Conservation (phyloP, 2,888 invertebrate genomes). For the Stictocephala bisonia region DNA sequence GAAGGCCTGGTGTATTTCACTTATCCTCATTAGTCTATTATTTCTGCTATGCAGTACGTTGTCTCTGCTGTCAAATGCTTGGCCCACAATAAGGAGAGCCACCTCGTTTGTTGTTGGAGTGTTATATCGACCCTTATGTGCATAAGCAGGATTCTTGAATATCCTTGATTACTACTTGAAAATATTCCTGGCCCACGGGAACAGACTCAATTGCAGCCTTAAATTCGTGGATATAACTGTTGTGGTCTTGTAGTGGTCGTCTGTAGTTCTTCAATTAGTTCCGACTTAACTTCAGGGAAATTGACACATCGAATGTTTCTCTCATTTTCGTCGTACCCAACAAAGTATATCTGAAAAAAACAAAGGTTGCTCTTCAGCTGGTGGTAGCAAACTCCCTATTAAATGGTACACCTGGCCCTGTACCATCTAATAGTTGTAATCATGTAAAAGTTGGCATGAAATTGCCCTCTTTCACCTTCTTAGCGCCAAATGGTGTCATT, state of each 20-base stretch:
- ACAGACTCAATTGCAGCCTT: conserved; percentile 48
- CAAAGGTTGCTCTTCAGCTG: conserved; percentile 43
- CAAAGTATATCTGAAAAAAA: conserved; percentile 56
- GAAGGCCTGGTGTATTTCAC: too few species aligned
- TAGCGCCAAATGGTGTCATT: conserved; percentile 50
- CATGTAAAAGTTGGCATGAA: conserved; percentile 54
- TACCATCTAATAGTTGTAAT: too few species aligned
- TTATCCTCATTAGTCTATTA: too few species aligned
- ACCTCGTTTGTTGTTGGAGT: conserved; percentile 22
- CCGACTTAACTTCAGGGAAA: background rate
- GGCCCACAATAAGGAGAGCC: too few species aligned
- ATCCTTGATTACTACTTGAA: conserved; percentile 36
- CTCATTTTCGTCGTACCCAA: conserved; percentile 45
- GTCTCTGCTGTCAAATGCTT: too few species aligned
- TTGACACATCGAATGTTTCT: conserved; percentile 19
- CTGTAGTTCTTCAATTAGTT: conserved; percentile 43
- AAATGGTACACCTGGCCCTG: conserved; percentile 55
- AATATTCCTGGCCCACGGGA: conserved; percentile 3
- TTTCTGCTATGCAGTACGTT: too few species aligned
- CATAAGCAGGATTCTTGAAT: conserved; percentile 28
- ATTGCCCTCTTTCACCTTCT: conserved; percentile 15
- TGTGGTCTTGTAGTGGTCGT: conserved; percentile 41
- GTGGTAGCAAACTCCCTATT: conserved; percentile 50
- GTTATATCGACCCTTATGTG: conserved; percentile 39
- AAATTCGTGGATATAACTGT: conserved; percentile 43